Conservation (phyloP, 2,888 invertebrate species). For the Drosophila mimica region DNA sequence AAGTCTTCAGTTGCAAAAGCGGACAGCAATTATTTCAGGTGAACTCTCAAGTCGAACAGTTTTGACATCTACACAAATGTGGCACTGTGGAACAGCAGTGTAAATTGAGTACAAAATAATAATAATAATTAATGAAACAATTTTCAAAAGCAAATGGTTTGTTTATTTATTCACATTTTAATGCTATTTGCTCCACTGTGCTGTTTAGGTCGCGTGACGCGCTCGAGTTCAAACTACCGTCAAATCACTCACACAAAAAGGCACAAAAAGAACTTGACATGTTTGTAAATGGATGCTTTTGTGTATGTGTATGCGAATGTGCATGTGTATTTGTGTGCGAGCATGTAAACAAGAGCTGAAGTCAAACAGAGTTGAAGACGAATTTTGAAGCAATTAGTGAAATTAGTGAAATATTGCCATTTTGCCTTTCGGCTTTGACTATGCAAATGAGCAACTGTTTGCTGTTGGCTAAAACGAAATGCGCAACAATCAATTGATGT, state of each 20-base stretch:
- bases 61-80: slow-evolving; percentile 37
- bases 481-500: slow-evolving; percentile 56
- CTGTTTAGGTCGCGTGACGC: slow-evolving; percentile 30
- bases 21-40: slow-evolving; percentile 14
- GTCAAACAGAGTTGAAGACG: slow-evolving; percentile 1
- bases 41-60: slow-evolving; percentile 40
- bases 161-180: neutral
- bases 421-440: slow-evolving; percentile 19
- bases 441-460: slow-evolving; percentile 58
- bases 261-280: slow-evolving; percentile 37
- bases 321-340: neutral
- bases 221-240: slow-evolving; percentile 39
- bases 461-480: slow-evolving; percentile 53
- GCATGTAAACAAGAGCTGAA: slow-evolving; percentile 32
- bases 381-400: slow-evolving; percentile 36
- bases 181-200: slow-evolving; percentile 22
- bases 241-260: slow-evolving; percentile 26
- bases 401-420: slow-evolving; percentile 39
- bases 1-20: slow-evolving; percentile 12
- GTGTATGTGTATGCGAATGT: slow-evolving; percentile 13
- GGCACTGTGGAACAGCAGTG: slow-evolving; percentile 20
- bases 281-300: slow-evolving; percentile 12
- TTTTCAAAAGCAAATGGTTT: neutral
- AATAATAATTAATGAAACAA: neutral
- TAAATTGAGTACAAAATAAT: neutral